A percentile compares a stretch with the other conserved stretches of the same genome.
Conservation (phyloP, 2,888 invertebrate species). For the Catonia carolina region DNA sequence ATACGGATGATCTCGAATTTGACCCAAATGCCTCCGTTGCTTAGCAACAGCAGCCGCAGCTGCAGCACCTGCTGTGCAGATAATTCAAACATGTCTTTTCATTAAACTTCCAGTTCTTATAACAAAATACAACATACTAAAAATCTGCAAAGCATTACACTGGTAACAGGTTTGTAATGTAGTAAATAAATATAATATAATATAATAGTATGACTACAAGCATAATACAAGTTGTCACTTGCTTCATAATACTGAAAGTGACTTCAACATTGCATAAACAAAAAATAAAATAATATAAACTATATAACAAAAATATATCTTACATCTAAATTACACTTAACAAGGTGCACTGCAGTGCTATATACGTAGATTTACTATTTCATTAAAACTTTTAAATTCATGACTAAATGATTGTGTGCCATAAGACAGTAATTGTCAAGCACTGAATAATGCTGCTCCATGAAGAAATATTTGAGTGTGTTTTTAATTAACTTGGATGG, state of each 20-base stretch:
- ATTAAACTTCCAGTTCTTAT: background rate
- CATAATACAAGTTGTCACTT: background rate
- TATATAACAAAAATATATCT: background rate
- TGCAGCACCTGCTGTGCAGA: slow-evolving; percentile 43
- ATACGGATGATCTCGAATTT: slow-evolving; percentile 95
- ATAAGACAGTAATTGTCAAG: too few species aligned
- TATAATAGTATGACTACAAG: background rate
- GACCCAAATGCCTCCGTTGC: slow-evolving; percentile 74
- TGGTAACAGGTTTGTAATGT: slow-evolving; percentile 23
- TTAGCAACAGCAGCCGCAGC: slow-evolving; percentile 75
- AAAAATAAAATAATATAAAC: background rate
- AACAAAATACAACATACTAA: background rate
- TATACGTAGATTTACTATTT: too few species aligned
- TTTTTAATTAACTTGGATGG: too few species aligned
- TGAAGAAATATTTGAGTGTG: too few species aligned
- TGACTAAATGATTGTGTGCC: too few species aligned
- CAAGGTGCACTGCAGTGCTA: too few species aligned
- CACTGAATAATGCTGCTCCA: too few species aligned
- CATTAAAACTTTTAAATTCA: too few species aligned
- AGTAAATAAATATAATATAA: background rate
- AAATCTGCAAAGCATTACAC: slow-evolving; percentile 8
- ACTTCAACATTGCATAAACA: background rate
- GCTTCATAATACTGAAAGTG: too few species aligned
- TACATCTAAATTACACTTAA: too few species aligned
- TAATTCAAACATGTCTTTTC: background rate